phyloP scores from a whole-genome alignment of 2,888 invertebrate species.

The Campoplex capitator region DNA sequence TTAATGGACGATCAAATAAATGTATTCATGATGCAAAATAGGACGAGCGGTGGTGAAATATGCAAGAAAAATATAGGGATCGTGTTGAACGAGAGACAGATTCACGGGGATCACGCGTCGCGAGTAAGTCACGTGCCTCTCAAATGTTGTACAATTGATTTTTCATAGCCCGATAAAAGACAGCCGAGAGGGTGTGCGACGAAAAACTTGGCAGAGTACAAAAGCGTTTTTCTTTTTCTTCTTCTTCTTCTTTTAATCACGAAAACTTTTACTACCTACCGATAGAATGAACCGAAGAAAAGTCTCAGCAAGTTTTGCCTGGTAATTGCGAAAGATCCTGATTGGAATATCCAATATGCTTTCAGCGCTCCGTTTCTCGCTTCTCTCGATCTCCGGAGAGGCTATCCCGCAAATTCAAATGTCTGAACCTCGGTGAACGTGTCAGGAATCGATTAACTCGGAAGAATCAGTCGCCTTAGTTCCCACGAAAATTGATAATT shows the following conservation, averaged over 20 bases:
- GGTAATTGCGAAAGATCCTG: conserved; percentile 55
- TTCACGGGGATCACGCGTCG: not conserved
- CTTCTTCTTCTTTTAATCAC: not conserved
- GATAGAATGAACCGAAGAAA: conserved; percentile 61
- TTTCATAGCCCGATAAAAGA: conserved; percentile 6
- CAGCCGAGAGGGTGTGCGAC: not conserved
- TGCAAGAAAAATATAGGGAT: not conserved
- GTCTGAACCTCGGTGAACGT: not conserved
- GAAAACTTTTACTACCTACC: conserved; percentile 41
- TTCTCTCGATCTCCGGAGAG: not conserved
- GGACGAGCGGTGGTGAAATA: not conserved
- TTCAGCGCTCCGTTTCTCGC: not conserved
- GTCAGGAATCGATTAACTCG: not conserved
- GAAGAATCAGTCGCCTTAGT: not conserved
- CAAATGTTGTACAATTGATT: conserved; percentile 27
- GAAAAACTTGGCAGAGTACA: conserved; percentile 1
- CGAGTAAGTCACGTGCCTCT: conserved; percentile 27
- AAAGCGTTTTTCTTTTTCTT: not conserved
- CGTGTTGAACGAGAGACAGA: conserved; percentile 8
- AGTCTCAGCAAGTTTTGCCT: conserved; percentile 32
- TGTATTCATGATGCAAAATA: not conserved
- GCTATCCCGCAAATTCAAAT: conserved; percentile 17
- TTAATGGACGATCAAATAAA: not conserved
- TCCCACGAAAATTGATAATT: not conserved
- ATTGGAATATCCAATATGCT: conserved; percentile 62